phyloP scores from a whole-genome alignment of 2,888 invertebrate genomes.

The Seira sanloemensis region DNA sequence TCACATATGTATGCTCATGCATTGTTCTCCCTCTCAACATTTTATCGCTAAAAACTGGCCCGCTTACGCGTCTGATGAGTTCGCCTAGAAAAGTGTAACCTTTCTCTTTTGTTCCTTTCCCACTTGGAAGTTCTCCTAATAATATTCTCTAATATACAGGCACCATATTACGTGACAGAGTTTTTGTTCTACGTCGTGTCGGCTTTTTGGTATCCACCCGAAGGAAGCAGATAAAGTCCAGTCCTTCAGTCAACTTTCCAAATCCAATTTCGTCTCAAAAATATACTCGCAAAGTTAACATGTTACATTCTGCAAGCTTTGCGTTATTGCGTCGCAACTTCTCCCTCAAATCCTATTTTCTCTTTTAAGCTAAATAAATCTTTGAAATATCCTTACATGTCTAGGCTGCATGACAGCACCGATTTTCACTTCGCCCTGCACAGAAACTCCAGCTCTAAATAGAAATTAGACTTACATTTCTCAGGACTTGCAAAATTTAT shows the following conservation, averaged over 20 bases:
- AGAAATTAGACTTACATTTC: too few species aligned
- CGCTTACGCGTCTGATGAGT: slow-evolving; percentile 5
- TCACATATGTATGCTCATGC: slow-evolving; percentile 50
- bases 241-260: too few species aligned
- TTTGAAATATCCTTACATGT: too few species aligned
- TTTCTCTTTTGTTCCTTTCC: not conserved
- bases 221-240: not conserved
- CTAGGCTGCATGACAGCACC: too few species aligned
- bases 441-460: too few species aligned
- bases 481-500: too few species aligned
- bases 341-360: too few species aligned
- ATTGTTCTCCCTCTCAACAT: slow-evolving; percentile 45
- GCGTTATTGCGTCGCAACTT: too few species aligned
- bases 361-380: too few species aligned
- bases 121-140: too few species aligned
- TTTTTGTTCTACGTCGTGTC: not conserved
- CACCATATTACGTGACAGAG: slow-evolving; percentile 13
- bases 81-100: slow-evolving; percentile 3
- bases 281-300: not conserved
- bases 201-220: not conserved
- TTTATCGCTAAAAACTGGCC: slow-evolving; percentile 48
- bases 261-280: not conserved
- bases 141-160: not conserved
- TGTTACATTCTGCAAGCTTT: too few species aligned
- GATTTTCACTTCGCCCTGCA: too few species aligned